Conservation (phyloP, 2,113 vertebrate species). For the Mellivora capensis region DNA sequence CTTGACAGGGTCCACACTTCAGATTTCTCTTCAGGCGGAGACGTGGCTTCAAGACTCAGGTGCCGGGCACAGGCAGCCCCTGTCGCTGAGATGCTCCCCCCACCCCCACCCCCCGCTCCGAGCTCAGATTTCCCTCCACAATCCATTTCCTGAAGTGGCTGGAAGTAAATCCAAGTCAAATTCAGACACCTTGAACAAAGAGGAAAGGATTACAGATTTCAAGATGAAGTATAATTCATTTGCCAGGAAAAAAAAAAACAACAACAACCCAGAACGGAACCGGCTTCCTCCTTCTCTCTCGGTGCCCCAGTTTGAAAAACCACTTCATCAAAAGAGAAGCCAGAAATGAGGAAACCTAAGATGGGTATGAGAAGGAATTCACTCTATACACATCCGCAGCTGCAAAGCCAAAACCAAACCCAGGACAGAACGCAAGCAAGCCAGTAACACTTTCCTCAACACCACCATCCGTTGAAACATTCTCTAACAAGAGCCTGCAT, state of each 20-base stretch:
- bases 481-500: background rate
- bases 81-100: background rate
- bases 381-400: conserved; percentile 21
- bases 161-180: background rate
- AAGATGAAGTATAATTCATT: background rate
- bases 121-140: background rate
- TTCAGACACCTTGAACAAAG: background rate
- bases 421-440: background rate
- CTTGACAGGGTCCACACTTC: background rate
- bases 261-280: background rate
- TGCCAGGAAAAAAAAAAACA: background rate
- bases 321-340: conserved; percentile 14
- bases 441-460: background rate
- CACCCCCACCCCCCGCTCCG: accelerated
- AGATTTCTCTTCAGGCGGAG: background rate
- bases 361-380: conserved; percentile 9
- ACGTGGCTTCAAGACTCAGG: background rate
- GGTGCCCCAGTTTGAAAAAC: background rate
- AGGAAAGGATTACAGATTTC: background rate
- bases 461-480: background rate
- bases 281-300: background rate
- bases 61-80: too few relatives aligned
- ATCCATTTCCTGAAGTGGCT: background rate
- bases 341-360: conserved; percentile 24
- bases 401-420: conserved; percentile 37